phyloP scores from a whole-genome alignment of 1,140 invertebrate genomes.

The Pomacea maculata region DNA sequence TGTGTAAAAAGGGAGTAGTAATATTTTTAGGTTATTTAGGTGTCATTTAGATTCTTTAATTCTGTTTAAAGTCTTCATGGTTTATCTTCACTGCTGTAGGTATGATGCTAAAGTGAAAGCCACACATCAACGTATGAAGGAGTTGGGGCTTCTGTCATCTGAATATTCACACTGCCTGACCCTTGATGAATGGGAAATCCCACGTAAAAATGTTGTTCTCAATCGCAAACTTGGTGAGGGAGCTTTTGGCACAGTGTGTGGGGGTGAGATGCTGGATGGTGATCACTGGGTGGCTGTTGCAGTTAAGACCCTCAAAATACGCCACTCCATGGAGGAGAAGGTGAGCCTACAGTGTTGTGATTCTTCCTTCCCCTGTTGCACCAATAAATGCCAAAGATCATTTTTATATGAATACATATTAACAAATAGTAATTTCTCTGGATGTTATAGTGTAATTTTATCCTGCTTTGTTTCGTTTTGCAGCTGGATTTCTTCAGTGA shows the following conservation, averaged over 20 bases:
- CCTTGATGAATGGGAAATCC: constrained; percentile 88
- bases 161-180: constrained; percentile 63
- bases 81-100: constrained; percentile 54
- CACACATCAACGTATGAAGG: constrained; percentile 78
- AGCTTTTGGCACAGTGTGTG: constrained; percentile 87
- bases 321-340: constrained; percentile 84
- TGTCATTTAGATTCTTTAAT: too few species aligned
- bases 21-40: too few species aligned
- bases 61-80: too few species aligned
- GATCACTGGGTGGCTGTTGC: constrained; percentile 85
- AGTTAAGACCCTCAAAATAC: constrained; percentile 88
- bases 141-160: constrained; percentile 72
- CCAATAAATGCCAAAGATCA: background rate
- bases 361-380: background rate
- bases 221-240: constrained; percentile 88
- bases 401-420: too few species aligned
- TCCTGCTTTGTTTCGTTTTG: constrained; percentile 23
- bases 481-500: constrained; percentile 90
- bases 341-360: constrained; percentile 37
- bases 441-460: background rate
- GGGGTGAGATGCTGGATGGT: constrained; percentile 78
- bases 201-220: constrained; percentile 85
- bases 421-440: background rate
- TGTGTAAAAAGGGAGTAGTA: too few species aligned
- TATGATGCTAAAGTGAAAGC: constrained; percentile 77